Conservation (phyloP, 2,113 vertebrate species). For the Menidia beryllina region DNA sequence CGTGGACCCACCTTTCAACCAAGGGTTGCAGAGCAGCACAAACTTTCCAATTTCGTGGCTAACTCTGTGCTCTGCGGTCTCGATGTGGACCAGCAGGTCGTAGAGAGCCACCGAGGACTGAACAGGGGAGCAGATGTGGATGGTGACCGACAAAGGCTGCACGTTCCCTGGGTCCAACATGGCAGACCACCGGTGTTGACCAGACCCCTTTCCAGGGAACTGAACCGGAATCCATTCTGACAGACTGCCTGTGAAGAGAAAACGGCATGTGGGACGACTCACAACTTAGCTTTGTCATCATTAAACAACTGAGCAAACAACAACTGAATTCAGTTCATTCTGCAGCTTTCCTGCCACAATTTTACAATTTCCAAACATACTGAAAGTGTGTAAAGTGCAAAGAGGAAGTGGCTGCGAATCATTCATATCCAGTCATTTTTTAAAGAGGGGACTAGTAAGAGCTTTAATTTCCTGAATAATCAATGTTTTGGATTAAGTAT, state of each 20-base stretch:
- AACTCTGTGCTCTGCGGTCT: neutral
- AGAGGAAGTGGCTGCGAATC: no score
- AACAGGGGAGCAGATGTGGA: constrained; percentile 64
- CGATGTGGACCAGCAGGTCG: constrained; percentile 50
- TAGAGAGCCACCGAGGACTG: constrained; percentile 60
- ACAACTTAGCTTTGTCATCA: neutral
- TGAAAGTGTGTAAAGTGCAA: no score
- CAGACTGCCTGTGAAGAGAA: constrained; percentile 30
- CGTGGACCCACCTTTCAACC: constrained; percentile 56
- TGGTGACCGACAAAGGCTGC: constrained; percentile 22
- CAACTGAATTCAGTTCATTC: no score
- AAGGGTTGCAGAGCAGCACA: constrained; percentile 74
- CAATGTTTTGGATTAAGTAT: no score
- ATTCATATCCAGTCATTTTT: no score
- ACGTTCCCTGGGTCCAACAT: constrained; percentile 17
- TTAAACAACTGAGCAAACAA: neutral
- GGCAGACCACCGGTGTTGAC: constrained; percentile 52
- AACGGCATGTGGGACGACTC: neutral
- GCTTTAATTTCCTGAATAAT: no score
- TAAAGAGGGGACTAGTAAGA: no score
- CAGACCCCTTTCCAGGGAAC: neutral
- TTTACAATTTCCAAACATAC: no score
- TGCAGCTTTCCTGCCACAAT: no score
- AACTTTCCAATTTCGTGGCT: constrained; percentile 51
- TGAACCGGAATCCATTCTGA: constrained; percentile 47